Base-by-base conservation (phyloP, 2,113 vertebrate genomes). In the Corapipo altera region DNA sequence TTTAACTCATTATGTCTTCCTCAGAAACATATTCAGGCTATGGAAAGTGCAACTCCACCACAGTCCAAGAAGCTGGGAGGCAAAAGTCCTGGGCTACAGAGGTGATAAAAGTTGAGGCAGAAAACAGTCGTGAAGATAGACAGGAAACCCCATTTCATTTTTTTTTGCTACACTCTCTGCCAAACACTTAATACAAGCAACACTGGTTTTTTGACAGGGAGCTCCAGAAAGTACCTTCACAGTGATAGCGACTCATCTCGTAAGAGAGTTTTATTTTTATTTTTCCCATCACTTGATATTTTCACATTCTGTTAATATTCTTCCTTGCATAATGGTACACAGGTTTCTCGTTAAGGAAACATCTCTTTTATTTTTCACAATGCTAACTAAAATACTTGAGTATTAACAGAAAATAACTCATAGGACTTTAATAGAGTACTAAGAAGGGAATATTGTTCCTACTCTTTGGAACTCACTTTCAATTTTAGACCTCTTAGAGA, bases 141-240 rank as follows among this genome's bases (percentile, higher is more conserved):
- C 59, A 72, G 9, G 13, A 79, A 72, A 28, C 0, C 2, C 4
- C 0, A 2, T 46, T 54, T 44, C 9, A 2, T 33, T 57, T 66
- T 69, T 69, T 49, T 58, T 16, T 89, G 3, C 21, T 72, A 5
- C 11, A 52, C 2, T 41, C 12, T 54, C 24, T 76, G 6, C 21
- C 41, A 62, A 48, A 32, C 8, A 44, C 12, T 72, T 27, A 57
- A 13, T 61, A 39, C 19, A 73, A 52, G 2, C 16, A 61, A 5
- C 11, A 28, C 9, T 39, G n/a, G 7, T 3, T 66, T 76, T 62
- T 70, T 30, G 17, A 49, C 6, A 41, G 5, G 6, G 18, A 79
- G 3, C 5, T 83, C 37, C 32, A 28, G 21, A 49, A 92, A 48
- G 9, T 18, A 22, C 18, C 20, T 83, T 61, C 20, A 52, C 61